phyloP scores from a whole-genome alignment of 2,113 vertebrate genomes.

The Sterrhoptilus dennistouni region DNA sequence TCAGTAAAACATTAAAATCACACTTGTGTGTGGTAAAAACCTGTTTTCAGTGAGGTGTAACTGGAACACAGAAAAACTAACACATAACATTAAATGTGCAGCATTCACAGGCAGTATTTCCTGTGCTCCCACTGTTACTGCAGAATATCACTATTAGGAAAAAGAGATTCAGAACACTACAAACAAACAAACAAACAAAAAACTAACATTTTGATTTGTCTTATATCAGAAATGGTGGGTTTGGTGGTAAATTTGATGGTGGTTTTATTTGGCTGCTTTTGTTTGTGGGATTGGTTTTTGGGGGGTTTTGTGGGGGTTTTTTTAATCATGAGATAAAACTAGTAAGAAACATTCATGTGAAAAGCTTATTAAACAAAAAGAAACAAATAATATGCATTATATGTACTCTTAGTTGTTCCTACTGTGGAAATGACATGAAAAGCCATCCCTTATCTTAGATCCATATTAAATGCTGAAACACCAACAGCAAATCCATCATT shows the following conservation, averaged over 20 bases:
- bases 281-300: neutral
- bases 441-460: neutral
- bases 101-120: neutral
- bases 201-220: neutral
- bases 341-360: neutral
- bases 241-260: neutral
- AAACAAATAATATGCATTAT: neutral
- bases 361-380: neutral
- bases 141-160: neutral
- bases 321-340: neutral
- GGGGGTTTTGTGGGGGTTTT: rapidly evolving
- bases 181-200: neutral
- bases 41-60: neutral
- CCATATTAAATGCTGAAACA: neutral
- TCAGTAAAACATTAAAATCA: neutral
- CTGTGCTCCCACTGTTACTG: neutral
- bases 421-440: neutral
- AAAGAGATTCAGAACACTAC: neutral
- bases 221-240: neutral
- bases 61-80: neutral
- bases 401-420: neutral
- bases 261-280: neutral
- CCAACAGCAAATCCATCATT: neutral
- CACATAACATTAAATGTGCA: no score
- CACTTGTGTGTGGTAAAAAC: neutral